A percentile compares a stretch with the other conserved stretches of the same genome.
Evolutionary conservation across 2,888 invertebrate species (phyloP).

Genomic region (Eupithecia dodoneata): DNA sequence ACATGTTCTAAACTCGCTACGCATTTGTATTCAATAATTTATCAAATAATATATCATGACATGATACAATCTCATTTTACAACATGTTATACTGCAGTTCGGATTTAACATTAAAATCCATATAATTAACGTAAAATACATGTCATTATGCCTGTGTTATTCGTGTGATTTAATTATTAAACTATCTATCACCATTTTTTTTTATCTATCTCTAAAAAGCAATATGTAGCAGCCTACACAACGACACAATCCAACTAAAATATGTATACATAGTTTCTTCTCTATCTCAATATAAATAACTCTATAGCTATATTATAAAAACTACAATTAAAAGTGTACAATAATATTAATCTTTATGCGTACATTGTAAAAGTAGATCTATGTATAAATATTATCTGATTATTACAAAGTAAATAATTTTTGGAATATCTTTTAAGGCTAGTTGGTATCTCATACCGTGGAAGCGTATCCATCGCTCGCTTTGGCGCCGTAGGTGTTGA

Average conservation of each 20-base stretch:
- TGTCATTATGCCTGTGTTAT: slow-evolving; percentile 73
- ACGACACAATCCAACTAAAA: slow-evolving; percentile 48
- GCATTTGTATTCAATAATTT: slow-evolving; percentile 20
- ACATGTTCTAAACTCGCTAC: slow-evolving; percentile 31
- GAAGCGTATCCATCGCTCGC: slow-evolving; percentile 71
- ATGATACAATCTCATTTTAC: not conserved
- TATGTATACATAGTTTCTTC: slow-evolving; percentile 70
- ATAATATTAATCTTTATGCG: slow-evolving; percentile 78
- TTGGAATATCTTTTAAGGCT: slow-evolving; percentile 82
- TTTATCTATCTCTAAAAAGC: slow-evolving; percentile 69
- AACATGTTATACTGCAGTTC: slow-evolving; percentile 34
- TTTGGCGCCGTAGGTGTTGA: slow-evolving; percentile 59
- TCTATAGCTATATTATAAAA: slow-evolving; percentile 78
- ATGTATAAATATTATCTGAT: slow-evolving; percentile 82
- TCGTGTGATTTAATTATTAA: slow-evolving; percentile 61
- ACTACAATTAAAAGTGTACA: slow-evolving; percentile 79
- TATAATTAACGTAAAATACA: slow-evolving; percentile 55
- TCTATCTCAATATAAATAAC: slow-evolving; percentile 77
- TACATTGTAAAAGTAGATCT: slow-evolving; percentile 82
- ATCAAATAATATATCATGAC: slow-evolving; percentile 18
- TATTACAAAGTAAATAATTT: slow-evolving; percentile 79
- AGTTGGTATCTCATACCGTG: slow-evolving; percentile 76
- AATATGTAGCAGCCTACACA: slow-evolving; percentile 70
- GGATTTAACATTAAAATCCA: slow-evolving; percentile 34
- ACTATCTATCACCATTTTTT: slow-evolving; percentile 66